phyloP scores from a whole-genome alignment of 1,140 invertebrate species.

The Laupala kohalensis region DNA sequence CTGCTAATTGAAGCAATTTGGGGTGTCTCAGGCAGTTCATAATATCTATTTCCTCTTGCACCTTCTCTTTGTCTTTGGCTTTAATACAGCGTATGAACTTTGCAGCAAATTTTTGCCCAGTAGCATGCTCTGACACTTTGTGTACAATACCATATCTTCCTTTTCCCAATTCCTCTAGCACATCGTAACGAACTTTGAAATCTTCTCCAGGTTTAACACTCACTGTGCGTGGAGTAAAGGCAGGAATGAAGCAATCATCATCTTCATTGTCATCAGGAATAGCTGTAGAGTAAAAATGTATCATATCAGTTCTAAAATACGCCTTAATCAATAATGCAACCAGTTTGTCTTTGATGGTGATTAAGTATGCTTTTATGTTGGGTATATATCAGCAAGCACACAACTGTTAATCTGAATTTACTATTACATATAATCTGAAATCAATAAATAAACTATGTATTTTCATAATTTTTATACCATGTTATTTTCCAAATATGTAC shows the following conservation, averaged over 20 bases:
- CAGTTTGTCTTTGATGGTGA: no score
- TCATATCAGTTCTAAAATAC: no score
- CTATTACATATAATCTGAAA: no score
- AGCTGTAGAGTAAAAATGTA: no score
- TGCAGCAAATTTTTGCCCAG: slow-evolving; percentile 63
- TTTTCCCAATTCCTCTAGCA: slow-evolving; percentile 65
- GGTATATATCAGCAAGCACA: no score
- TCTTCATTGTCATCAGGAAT: neutral
- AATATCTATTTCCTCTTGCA: slow-evolving; percentile 78
- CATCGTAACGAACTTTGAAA: slow-evolving; percentile 44
- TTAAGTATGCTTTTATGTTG: no score
- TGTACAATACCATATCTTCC: slow-evolving; percentile 67
- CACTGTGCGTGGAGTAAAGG: slow-evolving; percentile 27
- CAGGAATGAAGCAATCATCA: slow-evolving; percentile 8
- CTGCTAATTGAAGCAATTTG: slow-evolving; percentile 73
- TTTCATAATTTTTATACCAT: no score
- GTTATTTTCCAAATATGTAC: no score
- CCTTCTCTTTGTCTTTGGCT: slow-evolving; percentile 68
- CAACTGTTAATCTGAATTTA: no score
- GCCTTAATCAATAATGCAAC: no score
- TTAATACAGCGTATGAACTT: slow-evolving; percentile 81
- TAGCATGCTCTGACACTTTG: slow-evolving; percentile 55
- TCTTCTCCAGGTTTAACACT: slow-evolving; percentile 36
- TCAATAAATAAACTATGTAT: no score
- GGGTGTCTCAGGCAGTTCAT: slow-evolving; percentile 85